A percentile compares a stretch with the other conserved stretches of the same genome.
These are phyloP conservation scores for Synaphobranchus kaupii DNA, from an alignment of 2,797 vertebrate genomes.

Conservation along the genomic window DNA sequence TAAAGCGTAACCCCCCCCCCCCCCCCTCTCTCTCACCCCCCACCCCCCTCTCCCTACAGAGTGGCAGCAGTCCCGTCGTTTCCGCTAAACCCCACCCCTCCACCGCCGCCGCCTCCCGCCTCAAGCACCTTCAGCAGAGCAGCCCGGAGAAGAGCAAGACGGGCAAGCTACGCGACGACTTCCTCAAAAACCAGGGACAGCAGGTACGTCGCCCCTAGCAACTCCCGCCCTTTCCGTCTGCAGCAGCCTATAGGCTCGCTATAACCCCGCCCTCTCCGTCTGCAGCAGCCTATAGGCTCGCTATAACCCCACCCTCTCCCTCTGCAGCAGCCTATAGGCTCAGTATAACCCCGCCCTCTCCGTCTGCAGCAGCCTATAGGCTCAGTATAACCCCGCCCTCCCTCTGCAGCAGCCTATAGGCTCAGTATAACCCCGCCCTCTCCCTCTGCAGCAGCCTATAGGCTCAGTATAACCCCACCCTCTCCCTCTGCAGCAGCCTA, in stretches of 20 bases:
- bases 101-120: slow-evolving; percentile 81
- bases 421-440: neutral
- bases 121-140: slow-evolving; percentile 90
- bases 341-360: too few species aligned
- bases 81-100: slow-evolving; percentile 80
- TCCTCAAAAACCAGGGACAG: slow-evolving; percentile 88
- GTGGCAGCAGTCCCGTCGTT: slow-evolving; percentile 68
- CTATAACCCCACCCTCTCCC: neutral
- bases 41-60: slow-evolving; percentile 71
- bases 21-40: neutral
- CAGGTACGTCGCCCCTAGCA: slow-evolving; percentile 60
- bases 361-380: too few species aligned
- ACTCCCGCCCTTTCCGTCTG: slow-evolving; percentile 21
- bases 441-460: too few species aligned
- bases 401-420: slow-evolving; percentile 8
- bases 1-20: neutral
- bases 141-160: slow-evolving; percentile 90
- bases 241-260: slow-evolving; percentile 12
- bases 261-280: slow-evolving; percentile 13
- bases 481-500: too few species aligned
- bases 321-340: too few species aligned
- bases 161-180: slow-evolving; percentile 87
- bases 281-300: neutral
- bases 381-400: neutral
- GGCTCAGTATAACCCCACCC: too few species aligned